These are phyloP conservation scores for Misgurnus mizolepis DNA, from an alignment of 2,113 vertebrate species.

Conservation along the genomic window DNA sequence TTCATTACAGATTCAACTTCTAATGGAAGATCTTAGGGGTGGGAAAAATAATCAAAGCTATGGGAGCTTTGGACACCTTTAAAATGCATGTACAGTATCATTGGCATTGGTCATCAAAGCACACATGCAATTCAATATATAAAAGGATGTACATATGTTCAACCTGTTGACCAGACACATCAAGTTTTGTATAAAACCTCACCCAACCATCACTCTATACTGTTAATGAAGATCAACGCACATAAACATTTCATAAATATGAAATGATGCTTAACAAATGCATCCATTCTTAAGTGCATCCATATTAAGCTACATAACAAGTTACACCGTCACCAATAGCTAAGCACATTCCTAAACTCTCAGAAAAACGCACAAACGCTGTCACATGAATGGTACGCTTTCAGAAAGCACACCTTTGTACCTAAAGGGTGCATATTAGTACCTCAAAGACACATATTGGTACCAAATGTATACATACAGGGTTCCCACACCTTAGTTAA, in stretches of 20 bases:
- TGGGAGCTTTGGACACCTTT: constrained; percentile 63
- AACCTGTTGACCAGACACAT: constrained; percentile 60
- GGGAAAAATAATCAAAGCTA: constrained; percentile 53
- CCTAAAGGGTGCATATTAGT: too few relatives aligned
- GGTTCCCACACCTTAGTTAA: too few relatives aligned
- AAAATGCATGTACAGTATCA: constrained; percentile 68
- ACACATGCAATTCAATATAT: constrained; percentile 73
- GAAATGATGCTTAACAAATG: constrained; percentile 43
- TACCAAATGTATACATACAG: too few relatives aligned
- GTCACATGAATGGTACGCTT: too few relatives aligned
- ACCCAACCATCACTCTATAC: constrained; percentile 25
- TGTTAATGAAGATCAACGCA: constrained; percentile 18
- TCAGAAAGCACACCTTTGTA: too few relatives aligned
- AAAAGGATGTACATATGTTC: constrained; percentile 66
- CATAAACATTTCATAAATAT: constrained; percentile 48
- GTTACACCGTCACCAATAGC: not conserved
- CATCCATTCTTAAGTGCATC: not conserved
- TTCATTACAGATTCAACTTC: constrained; percentile 26
- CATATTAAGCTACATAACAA: constrained; percentile 17
- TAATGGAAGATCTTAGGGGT: constrained; percentile 56
- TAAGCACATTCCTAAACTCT: not conserved
- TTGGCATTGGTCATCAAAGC: constrained; percentile 67
- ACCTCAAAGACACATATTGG: too few relatives aligned
- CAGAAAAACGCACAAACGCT: too few relatives aligned
- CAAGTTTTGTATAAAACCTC: constrained; percentile 31